A percentile compares a stretch with the other conserved stretches of the same genome.
Conservation (phyloP, 1,140 invertebrate species). For the Cydia splendana region DNA sequence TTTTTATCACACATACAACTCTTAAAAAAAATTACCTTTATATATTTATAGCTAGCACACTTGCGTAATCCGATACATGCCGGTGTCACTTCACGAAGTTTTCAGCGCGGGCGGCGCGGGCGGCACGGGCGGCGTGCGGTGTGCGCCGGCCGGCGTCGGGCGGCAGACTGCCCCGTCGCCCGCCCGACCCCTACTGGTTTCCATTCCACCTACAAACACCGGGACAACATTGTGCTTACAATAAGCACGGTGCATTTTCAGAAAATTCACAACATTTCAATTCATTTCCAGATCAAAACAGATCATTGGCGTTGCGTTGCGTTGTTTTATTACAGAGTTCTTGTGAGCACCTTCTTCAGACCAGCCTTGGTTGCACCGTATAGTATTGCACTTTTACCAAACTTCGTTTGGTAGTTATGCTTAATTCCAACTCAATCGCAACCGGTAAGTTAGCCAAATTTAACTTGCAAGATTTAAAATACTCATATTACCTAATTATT, state of each 20-base stretch:
- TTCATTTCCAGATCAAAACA: no score
- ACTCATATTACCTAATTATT: no score
- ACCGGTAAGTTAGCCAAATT: no score
- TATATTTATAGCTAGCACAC: background rate
- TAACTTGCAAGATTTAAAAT: no score
- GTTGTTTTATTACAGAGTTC: no score
- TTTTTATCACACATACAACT: background rate
- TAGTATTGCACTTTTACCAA: no score
- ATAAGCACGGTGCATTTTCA: constrained; percentile 33
- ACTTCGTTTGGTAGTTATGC: no score
- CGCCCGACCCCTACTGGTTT: constrained; percentile 46
- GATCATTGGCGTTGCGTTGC: no score
- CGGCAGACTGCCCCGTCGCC: constrained; percentile 61
- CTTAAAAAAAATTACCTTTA: background rate
- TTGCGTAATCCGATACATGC: constrained; percentile 17
- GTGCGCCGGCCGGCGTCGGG: constrained; percentile 63
- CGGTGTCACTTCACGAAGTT: constrained; percentile 39
- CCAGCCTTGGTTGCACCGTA: no score
- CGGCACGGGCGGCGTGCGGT: constrained; percentile 33
- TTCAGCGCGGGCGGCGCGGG: constrained; percentile 32
- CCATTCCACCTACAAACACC: constrained; percentile 59
- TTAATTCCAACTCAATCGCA: no score
- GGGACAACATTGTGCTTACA: constrained; percentile 42
- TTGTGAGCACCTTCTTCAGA: no score
- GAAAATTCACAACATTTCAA: background rate